phyloP scores from a whole-genome alignment of 2,888 invertebrate species.

The Syrphus vitripennis region DNA sequence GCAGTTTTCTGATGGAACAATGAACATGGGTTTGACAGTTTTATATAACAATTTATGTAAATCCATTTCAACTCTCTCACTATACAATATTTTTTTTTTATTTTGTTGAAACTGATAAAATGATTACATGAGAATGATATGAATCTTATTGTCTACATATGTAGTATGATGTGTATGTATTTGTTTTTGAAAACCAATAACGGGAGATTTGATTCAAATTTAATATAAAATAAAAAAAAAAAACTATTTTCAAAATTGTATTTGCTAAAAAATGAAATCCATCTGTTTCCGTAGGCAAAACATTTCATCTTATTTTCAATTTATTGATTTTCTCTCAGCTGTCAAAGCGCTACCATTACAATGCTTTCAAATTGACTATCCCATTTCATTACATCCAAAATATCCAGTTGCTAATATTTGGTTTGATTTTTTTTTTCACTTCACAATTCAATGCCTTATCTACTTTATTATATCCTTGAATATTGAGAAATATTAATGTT shows the following conservation, averaged over 20 bases:
- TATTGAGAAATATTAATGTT: not conserved
- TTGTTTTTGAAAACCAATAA: too few relatives aligned
- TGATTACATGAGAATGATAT: too few relatives aligned
- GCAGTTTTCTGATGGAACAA: conserved; percentile 10
- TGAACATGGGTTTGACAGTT: conserved; percentile 49
- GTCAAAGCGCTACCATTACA: not conserved
- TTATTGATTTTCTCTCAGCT: conserved; percentile 7
- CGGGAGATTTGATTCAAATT: not conserved
- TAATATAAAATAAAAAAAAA: too few relatives aligned
- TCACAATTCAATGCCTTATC: conserved; percentile 1
- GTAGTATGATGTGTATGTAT: too few relatives aligned
- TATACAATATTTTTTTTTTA: not conserved
- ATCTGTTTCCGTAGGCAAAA: not conserved
- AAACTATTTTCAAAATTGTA: not conserved
- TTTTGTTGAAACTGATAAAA: not conserved
- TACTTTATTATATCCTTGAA: not conserved
- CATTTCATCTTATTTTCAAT: not conserved
- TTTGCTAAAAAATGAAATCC: not conserved
- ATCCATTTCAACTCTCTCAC: not conserved
- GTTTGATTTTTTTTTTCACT: conserved; percentile 5
- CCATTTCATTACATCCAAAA: not conserved
- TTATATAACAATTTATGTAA: conserved; percentile 7
- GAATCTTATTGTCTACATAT: too few relatives aligned
- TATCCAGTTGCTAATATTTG: not conserved
- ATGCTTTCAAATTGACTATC: not conserved